Base-by-base conservation (phyloP, 1,140 invertebrate genomes). In the Plutomurus gul region DNA sequence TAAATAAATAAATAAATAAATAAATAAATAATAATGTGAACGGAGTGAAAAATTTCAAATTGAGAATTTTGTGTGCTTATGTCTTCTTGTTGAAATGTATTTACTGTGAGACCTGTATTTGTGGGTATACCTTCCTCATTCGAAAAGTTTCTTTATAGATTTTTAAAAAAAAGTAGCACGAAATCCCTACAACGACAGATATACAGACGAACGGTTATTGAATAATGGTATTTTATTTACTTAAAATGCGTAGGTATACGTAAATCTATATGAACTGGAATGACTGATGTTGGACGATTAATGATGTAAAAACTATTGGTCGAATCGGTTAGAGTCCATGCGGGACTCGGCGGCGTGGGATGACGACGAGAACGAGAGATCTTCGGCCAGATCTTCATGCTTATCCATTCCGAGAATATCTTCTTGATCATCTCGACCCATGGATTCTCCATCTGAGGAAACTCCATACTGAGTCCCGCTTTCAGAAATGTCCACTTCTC, bases 321-420 rank as follows among this genome's bases (percentile, higher is more conserved):
- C 79, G 51, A 82, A 81, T 77, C 82, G 47, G 43, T 43, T 70
- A 5, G 39, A 27, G 22, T 81, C 80, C 27, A 78, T 60, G 18
- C 80, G 30, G 27, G 79, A 76, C 39, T 79, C 79, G 3, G 47
- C 77, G 10, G 79, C 78, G 20, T 80, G 78, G 40, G 78, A 75
- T 30, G 81, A 83, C 18, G 82, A 81, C 13, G 81, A 78, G 51
- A 83, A 83, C n/a, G 82, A 83, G 33, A 83, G 75, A 60, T 83
- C 82, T 75, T 83, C 82, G 3, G 82, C 82, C 4, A 83, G 73
- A 49, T 83, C 82, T 76, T 83, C 82, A 25, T 81, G 74, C 18
- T 83, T 80, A 22, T 79, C 76, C n/a, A 51, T 60, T 33, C 51
- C 39, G n/a, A 81, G 30, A 37, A 77, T 72, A 43, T 76, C 73